Evolutionary conservation across 2,113 vertebrate genomes (phyloP).

Genomic region (Hippolais icterina): DNA sequence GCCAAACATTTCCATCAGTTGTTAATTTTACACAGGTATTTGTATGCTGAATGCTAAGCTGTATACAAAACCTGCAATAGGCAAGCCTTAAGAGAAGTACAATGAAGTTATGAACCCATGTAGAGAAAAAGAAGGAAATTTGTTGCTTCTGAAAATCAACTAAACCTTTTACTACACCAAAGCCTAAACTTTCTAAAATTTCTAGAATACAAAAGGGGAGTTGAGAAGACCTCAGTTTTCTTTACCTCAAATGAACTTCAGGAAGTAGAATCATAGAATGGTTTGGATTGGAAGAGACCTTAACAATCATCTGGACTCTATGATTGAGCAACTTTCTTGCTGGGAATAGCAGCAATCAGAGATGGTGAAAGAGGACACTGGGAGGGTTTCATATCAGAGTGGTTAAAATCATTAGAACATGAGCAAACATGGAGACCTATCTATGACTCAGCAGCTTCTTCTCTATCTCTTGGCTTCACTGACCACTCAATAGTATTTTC

Average conservation of each 20-base stretch:
- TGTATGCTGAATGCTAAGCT: not conserved
- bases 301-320: not conserved
- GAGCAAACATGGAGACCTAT: not conserved
- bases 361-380: not conserved
- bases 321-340: not conserved
- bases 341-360: not conserved
- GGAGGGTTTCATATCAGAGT: not conserved
- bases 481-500: not conserved
- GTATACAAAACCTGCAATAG: not conserved
- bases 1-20: not conserved
- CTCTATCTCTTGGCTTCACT: not conserved
- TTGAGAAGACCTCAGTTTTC: not conserved
- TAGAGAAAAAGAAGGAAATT: fast-evolving
- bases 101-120: not conserved
- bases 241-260: not conserved
- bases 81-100: not conserved
- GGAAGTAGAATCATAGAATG: not conserved
- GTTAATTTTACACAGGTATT: not conserved
- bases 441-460: not conserved
- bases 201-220: not conserved
- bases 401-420: not conserved
- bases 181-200: not conserved
- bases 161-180: not conserved
- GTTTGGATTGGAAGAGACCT: not conserved
- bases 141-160: not conserved